These are phyloP conservation scores for Penelope pileata DNA, from an alignment of 2,113 vertebrate species.

Conservation along the genomic window DNA sequence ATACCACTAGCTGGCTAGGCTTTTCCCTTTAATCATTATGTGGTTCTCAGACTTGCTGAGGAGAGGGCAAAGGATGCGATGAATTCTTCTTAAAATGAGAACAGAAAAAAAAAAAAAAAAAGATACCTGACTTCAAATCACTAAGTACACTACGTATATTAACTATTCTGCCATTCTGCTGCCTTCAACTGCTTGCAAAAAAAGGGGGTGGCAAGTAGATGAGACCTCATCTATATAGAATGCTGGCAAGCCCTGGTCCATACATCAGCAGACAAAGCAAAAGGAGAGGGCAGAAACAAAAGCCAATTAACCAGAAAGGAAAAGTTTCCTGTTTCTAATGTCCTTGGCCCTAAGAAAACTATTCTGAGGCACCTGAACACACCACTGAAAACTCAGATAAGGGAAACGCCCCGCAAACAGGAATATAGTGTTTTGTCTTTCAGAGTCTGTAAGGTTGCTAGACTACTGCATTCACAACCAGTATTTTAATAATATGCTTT, in stretches of 20 bases:
- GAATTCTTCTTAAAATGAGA: neutral
- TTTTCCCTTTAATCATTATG: neutral
- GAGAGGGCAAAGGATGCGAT: neutral
- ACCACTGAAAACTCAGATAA: neutral
- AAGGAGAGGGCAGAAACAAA: neutral
- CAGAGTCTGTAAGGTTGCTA: neutral
- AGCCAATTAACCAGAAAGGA: neutral
- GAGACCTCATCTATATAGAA: neutral
- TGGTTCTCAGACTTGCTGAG: neutral
- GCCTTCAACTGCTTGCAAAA: neutral
- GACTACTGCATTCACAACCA: neutral
- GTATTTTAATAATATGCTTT: neutral
- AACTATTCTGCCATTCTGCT: neutral
- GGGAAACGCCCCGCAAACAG: neutral
- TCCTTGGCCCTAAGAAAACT: neutral
- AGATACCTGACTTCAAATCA: neutral
- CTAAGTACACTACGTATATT: neutral
- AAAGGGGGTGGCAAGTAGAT: neutral
- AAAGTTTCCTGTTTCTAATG: neutral
- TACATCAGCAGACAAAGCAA: neutral
- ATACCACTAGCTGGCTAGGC: neutral
- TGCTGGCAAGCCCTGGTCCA: neutral
- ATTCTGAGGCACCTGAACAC: neutral
- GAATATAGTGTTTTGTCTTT: neutral
- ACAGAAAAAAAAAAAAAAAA: accelerated